A percentile compares a stretch with the other conserved stretches of the same genome.
Conservation (phyloP, 2,888 invertebrate genomes). For the Sepioteuthis lessoniana region DNA sequence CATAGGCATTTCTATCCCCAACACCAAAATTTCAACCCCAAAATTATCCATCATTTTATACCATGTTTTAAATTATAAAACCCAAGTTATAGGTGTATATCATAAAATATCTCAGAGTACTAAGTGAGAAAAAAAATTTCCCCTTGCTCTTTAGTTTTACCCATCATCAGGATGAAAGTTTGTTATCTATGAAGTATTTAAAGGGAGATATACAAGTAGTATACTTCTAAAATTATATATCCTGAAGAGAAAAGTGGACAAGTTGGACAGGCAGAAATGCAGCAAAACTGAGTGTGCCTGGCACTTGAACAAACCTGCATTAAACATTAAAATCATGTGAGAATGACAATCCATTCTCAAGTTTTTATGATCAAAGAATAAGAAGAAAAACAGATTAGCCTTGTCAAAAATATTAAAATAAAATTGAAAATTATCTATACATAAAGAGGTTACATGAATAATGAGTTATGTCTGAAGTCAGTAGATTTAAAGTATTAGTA, state of each 20-base stretch:
- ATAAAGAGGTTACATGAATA: background rate
- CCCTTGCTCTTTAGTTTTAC: background rate
- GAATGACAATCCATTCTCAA: background rate
- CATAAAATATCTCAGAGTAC: too few relatives aligned
- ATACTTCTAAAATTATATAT: background rate
- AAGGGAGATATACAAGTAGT: background rate
- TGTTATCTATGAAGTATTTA: conserved; percentile 4
- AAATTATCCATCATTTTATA: background rate
- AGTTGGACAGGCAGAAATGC: conserved; percentile 1
- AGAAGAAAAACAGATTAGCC: background rate
- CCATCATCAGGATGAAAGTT: background rate
- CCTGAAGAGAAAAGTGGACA: background rate
- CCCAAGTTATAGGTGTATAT: background rate
- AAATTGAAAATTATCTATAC: background rate
- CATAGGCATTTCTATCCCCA: background rate
- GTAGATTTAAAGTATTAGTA: background rate
- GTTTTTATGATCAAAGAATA: background rate
- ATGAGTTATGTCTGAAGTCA: background rate
- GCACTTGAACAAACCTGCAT: background rate
- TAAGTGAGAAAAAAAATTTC: background rate
- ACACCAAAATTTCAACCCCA: background rate
- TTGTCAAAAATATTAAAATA: background rate
- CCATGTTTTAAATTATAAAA: background rate
- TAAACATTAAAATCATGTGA: background rate
- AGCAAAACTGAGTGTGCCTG: background rate